Evolutionary conservation across 2,888 invertebrate genomes (phyloP).

Genomic region (Psylliodes chrysocephalus): DNA sequence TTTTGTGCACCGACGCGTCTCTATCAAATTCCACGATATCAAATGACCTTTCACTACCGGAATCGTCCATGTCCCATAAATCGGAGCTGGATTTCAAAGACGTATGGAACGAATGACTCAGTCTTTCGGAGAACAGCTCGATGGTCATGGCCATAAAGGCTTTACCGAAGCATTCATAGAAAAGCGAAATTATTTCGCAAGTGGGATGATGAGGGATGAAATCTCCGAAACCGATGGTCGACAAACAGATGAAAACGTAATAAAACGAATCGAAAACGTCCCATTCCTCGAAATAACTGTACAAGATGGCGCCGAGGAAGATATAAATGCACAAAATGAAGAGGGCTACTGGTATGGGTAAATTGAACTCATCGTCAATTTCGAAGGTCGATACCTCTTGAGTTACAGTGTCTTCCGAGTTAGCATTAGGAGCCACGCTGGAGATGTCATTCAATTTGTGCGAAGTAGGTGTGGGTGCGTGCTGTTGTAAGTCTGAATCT

Average conservation of each 20-base stretch:
- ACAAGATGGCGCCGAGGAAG: constrained; percentile 85
- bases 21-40: too few species aligned
- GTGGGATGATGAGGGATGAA: constrained; percentile 83
- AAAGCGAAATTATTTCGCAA: constrained; percentile 89
- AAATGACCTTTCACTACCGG: too few species aligned
- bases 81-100: constrained; percentile 83
- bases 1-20: too few species aligned
- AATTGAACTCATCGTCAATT: constrained; percentile 92
- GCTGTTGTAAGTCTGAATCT: background rate
- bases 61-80: too few species aligned
- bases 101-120: constrained; percentile 85
- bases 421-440: too few species aligned
- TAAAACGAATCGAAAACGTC: constrained; percentile 92
- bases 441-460: too few species aligned
- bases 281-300: constrained; percentile 84
- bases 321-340: constrained; percentile 86
- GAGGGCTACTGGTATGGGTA: constrained; percentile 91
- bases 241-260: constrained; percentile 96
- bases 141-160: constrained; percentile 97
- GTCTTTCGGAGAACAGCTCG: constrained; percentile 86
- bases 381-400: constrained; percentile 82
- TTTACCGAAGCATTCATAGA: constrained; percentile 93
- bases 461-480: too few species aligned
- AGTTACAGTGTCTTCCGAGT: constrained; percentile 75
- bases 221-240: constrained; percentile 97